phyloP scores from a whole-genome alignment of 2,888 invertebrate genomes.

The Diaperis boleti region DNA sequence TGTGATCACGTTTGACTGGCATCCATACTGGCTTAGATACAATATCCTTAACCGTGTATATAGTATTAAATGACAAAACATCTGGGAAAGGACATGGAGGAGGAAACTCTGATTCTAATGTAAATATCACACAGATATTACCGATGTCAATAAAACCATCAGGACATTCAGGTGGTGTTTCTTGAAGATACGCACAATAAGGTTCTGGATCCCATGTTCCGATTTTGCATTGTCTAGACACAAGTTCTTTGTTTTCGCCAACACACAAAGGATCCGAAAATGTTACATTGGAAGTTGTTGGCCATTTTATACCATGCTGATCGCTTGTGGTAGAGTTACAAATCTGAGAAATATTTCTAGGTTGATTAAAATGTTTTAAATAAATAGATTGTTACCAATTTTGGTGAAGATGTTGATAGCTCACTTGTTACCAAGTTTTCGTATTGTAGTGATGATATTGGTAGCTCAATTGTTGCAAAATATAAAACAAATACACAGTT shows the following conservation, averaged over 20 bases:
- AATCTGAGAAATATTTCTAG: too few relatives aligned
- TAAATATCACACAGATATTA: neutral
- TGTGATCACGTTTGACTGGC: neutral
- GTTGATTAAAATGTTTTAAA: too few relatives aligned
- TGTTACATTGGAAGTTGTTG: neutral
- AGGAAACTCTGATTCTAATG: neutral
- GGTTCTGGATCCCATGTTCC: slow-evolving; percentile 3
- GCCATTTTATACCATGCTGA: slow-evolving; percentile 3
- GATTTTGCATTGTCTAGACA: neutral
- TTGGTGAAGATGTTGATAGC: too few relatives aligned
- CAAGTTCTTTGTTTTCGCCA: neutral
- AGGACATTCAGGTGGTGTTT: neutral
- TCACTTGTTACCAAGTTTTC: too few relatives aligned
- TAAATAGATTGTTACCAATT: too few relatives aligned
- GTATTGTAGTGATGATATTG: too few relatives aligned
- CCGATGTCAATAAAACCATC: slow-evolving; percentile 1
- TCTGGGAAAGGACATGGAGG: neutral
- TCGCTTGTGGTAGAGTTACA: too few relatives aligned
- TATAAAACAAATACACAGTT: too few relatives aligned
- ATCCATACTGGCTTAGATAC: neutral
- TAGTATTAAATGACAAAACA: neutral
- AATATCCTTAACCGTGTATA: neutral
- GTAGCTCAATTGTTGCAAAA: too few relatives aligned
- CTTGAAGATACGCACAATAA: slow-evolving; percentile 7
- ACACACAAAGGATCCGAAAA: slow-evolving; percentile 3